Percentiles rank a stretch among this genome's conserved stretches.
Conservation (phyloP, 2,797 vertebrate genomes). For the Lagodon rhomboides region DNA sequence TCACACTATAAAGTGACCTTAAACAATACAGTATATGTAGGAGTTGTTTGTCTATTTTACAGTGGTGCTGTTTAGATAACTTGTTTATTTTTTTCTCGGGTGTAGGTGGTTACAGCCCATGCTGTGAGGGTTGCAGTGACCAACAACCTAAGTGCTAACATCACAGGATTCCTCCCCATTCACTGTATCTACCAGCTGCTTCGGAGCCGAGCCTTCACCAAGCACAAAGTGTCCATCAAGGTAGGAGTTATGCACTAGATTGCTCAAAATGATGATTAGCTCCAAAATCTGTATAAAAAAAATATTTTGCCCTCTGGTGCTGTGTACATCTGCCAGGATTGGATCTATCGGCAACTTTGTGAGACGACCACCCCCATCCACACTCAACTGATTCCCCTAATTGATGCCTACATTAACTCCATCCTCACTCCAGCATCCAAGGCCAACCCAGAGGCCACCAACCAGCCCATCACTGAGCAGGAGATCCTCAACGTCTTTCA, state of each 20-base stretch:
- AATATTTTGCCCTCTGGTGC: neutral
- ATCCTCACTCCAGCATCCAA: slow-evolving; percentile 98
- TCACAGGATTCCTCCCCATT: slow-evolving; percentile 97
- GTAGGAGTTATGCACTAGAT: slow-evolving; percentile 74
- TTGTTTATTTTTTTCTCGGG: slow-evolving; percentile 7
- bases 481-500: slow-evolving; percentile 96
- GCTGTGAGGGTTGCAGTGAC: slow-evolving; percentile 98
- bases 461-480: slow-evolving; percentile 98
- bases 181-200: slow-evolving; percentile 99
- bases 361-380: slow-evolving; percentile 96
- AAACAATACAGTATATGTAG: neutral
- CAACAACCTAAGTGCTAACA: slow-evolving; percentile 95
- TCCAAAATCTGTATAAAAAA: neutral
- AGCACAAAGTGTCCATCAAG: slow-evolving; percentile 99
- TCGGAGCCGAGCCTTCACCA: slow-evolving; percentile 97
- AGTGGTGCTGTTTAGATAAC: neutral
- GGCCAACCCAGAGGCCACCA: slow-evolving; percentile 98
- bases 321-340: slow-evolving; percentile 86
- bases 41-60: neutral
- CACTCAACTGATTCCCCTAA: slow-evolving; percentile 95
- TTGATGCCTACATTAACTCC: slow-evolving; percentile 98
- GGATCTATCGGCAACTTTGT: slow-evolving; percentile 98
- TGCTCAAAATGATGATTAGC: neutral
- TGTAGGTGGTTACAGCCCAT: slow-evolving; percentile 98
- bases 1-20: neutral